These are phyloP conservation scores for Antechinus flavipes DNA, from an alignment of 2,113 vertebrate genomes.

Conservation along the genomic window DNA sequence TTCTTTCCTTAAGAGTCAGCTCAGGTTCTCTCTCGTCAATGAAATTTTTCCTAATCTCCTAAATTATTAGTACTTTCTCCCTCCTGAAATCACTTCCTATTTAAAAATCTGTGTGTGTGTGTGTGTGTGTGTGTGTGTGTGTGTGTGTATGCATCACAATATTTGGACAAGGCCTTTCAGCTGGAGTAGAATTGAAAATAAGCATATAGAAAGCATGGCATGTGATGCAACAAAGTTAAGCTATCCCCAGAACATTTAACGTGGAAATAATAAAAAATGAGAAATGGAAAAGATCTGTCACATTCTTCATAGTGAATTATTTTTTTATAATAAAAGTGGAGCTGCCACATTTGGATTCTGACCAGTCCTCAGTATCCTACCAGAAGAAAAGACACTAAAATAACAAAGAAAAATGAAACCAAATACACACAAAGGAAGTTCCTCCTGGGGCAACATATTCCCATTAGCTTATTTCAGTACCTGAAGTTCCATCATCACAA, in stretches of 20 bases:
- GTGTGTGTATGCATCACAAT: neutral
- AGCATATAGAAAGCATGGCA: neutral
- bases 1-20: neutral
- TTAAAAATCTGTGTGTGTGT: too few species aligned
- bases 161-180: neutral
- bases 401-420: neutral
- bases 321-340: neutral
- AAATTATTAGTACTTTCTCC: neutral
- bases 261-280: neutral
- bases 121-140: too few species aligned
- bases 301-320: neutral
- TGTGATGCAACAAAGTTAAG: neutral
- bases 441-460: neutral
- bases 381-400: neutral
- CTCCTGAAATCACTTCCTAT: neutral
- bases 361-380: neutral
- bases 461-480: neutral
- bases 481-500: neutral
- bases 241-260: neutral
- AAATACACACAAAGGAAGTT: neutral
- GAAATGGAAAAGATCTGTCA: neutral
- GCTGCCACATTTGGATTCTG: neutral
- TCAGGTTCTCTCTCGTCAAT: neutral
- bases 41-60: neutral
- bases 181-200: neutral